A percentile compares a stretch with the other conserved stretches of the same genome.
These are phyloP conservation scores for Dromius quadrimaculatus DNA, from an alignment of 2,888 invertebrate genomes.

Conservation along the genomic window DNA sequence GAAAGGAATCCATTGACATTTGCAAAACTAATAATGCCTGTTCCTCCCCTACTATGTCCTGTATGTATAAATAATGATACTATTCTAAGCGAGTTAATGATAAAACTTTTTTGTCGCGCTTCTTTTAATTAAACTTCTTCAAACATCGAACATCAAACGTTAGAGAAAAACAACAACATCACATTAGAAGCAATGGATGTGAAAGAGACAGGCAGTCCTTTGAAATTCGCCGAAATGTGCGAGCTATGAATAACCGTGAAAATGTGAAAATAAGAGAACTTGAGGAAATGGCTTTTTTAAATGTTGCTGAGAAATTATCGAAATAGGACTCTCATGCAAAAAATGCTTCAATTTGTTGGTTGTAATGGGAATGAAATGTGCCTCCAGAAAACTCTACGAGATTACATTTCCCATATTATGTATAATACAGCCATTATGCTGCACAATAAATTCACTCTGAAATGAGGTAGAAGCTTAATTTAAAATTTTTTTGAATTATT, in stretches of 20 bases:
- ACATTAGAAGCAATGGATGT: background rate
- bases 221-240: constrained; percentile 24
- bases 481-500: too few relatives aligned
- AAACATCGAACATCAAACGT: constrained; percentile 42
- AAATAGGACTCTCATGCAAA: too few relatives aligned
- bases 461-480: too few relatives aligned
- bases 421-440: too few relatives aligned
- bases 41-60: constrained; percentile 12
- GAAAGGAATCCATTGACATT: background rate
- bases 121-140: constrained; percentile 45
- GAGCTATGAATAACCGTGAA: constrained; percentile 36
- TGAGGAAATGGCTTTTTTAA: constrained; percentile 35
- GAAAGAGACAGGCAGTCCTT: background rate
- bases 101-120: constrained; percentile 39
- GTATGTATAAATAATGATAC: constrained; percentile 33
- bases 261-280: constrained; percentile 35
- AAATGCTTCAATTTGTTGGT: too few relatives aligned
- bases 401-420: too few relatives aligned
- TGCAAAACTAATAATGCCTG: background rate
- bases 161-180: background rate
- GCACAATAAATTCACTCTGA: too few relatives aligned
- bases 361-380: too few relatives aligned
- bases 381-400: too few relatives aligned
- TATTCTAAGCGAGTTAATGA: constrained; percentile 35
- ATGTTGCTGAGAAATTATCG: constrained; percentile 1